Conservation (phyloP, 2,888 invertebrate genomes). For the Zygaena filipendulae region DNA sequence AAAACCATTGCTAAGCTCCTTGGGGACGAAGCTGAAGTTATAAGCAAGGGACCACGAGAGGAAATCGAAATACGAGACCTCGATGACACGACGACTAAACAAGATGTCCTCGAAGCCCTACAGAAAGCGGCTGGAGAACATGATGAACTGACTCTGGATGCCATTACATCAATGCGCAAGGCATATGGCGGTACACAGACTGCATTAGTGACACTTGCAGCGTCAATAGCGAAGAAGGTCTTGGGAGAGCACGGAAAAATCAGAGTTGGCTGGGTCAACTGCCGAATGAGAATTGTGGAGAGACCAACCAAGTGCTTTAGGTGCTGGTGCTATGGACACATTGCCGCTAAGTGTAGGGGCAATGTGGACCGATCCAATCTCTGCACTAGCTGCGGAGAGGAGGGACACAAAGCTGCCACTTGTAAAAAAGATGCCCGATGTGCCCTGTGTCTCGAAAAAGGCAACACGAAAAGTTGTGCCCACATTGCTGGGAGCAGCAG, state of each 20-base stretch:
- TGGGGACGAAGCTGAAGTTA: slow-evolving; percentile 1
- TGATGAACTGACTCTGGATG: background rate
- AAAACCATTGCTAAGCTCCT: slow-evolving; percentile 1
- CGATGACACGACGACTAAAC: slow-evolving; percentile 1
- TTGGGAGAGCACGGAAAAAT: too few species aligned
- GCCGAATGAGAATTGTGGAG: slow-evolving; percentile 3
- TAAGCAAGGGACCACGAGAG: slow-evolving; percentile 2
- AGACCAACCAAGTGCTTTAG: slow-evolving; percentile 3
- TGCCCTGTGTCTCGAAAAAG: too few species aligned
- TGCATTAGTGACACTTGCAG: background rate
- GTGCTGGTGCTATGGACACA: slow-evolving; percentile 5
- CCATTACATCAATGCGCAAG: background rate
- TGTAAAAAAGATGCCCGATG: slow-evolving; percentile 2
- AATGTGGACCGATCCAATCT: slow-evolving; percentile 2
- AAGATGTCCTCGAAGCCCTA: slow-evolving; percentile 1
- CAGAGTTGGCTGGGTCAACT: slow-evolving; percentile 8
- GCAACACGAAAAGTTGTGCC: slow-evolving; percentile 1
- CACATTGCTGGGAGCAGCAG: slow-evolving; percentile 4
- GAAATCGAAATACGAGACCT: slow-evolving; percentile 2
- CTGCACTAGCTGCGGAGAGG: slow-evolving; percentile 2
- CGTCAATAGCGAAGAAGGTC: too few species aligned
- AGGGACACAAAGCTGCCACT: slow-evolving; percentile 1
- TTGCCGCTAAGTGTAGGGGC: slow-evolving; percentile 1
- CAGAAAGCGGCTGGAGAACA: background rate
- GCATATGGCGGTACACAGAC: slow-evolving; percentile 2